Evolutionary conservation across 2,888 invertebrate species (phyloP).

Genomic region (Cecidostiba fungosa): DNA sequence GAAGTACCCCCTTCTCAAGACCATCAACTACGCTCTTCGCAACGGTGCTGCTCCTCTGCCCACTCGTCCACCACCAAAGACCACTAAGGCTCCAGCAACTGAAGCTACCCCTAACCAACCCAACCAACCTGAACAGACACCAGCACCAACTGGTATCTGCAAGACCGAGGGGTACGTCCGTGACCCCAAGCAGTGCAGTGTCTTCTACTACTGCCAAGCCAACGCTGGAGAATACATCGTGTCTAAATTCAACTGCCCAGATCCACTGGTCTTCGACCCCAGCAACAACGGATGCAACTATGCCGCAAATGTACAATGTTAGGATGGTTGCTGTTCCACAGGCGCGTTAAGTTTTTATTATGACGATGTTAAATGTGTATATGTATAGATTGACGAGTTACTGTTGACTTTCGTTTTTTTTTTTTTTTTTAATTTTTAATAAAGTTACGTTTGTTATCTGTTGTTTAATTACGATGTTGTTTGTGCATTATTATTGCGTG

Average conservation of each 20-base stretch:
- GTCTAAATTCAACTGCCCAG: slow-evolving; percentile 59
- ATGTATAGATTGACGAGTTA: not conserved
- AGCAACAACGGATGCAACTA: slow-evolving; percentile 52
- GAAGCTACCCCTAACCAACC: not conserved
- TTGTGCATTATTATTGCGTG: not conserved
- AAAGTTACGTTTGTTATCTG: not conserved
- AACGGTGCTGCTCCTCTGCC: slow-evolving; percentile 17
- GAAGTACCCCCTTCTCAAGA: slow-evolving; percentile 57
- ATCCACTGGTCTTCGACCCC: slow-evolving; percentile 58
- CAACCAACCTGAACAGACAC: not conserved
- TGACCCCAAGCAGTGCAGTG: slow-evolving; percentile 52
- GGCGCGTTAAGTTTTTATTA: not conserved
- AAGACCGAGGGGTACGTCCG: slow-evolving; percentile 49
- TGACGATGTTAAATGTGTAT: not conserved
- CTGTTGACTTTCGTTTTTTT: not conserved
- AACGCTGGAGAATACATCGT: not conserved
- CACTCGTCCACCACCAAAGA: not conserved
- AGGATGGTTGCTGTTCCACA: not conserved
- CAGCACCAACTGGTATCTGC: not conserved
- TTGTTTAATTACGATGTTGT: not conserved
- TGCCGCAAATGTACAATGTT: slow-evolving; percentile 43
- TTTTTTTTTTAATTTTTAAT: slow-evolving; percentile 8
- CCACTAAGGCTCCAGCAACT: not conserved
- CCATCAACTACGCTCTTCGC: slow-evolving; percentile 80
- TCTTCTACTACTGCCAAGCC: slow-evolving; percentile 62